These are phyloP conservation scores for Ormia ochracea DNA, from an alignment of 2,888 invertebrate species.

Conservation along the genomic window DNA sequence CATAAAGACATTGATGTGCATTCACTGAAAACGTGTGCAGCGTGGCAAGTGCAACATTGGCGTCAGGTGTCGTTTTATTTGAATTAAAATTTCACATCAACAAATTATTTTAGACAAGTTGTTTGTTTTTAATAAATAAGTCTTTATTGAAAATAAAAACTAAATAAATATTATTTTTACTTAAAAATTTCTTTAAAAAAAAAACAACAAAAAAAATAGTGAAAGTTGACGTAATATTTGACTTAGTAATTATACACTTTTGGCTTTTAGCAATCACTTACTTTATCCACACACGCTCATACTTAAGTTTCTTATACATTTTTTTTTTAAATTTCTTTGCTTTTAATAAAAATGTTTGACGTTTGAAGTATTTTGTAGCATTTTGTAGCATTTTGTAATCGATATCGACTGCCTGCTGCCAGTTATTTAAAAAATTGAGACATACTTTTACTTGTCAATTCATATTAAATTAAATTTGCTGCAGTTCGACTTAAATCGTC, in stretches of 20 bases:
- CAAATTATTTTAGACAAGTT: conserved; percentile 19
- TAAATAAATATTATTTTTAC: not conserved
- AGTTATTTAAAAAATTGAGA: not conserved
- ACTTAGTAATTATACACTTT: conserved; percentile 42
- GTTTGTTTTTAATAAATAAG: conserved; percentile 18
- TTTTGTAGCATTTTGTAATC: conserved; percentile 17
- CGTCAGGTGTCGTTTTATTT: conserved; percentile 36
- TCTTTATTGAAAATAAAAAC: conserved; percentile 3
- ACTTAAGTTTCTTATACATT: not conserved
- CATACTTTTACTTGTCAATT: not conserved
- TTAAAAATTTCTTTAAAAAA: not conserved
- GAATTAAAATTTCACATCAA: conserved; percentile 43
- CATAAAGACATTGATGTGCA: conserved; percentile 12
- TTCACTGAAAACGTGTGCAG: conserved; percentile 8
- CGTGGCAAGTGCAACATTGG: conserved; percentile 5
- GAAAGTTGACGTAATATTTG: conserved; percentile 61
- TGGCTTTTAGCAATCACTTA: not conserved
- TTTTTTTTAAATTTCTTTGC: not conserved
- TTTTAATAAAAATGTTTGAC: not conserved
- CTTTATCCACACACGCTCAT: not conserved
- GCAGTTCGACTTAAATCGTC: not conserved
- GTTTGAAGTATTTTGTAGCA: not conserved
- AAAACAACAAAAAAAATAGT: conserved; percentile 23
- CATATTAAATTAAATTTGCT: conserved; percentile 8
- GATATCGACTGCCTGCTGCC: not conserved